Base-by-base conservation (phyloP, 2,888 invertebrate genomes). In the Apantesis nais region DNA sequence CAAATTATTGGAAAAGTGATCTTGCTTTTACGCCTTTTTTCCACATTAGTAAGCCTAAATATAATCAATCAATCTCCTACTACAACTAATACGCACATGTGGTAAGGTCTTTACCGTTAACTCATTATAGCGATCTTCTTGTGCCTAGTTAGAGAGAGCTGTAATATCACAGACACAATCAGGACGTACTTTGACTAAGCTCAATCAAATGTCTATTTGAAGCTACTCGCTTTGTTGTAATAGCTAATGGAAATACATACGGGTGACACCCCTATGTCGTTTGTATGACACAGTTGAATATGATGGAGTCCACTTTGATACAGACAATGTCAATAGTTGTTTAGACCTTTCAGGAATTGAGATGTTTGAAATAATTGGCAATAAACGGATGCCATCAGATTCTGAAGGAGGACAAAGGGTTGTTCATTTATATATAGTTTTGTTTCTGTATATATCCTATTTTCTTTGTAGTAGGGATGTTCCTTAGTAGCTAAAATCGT, bases 1-100 rank as follows among this genome's bases (percentile, higher is more conserved):
- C 9, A 52, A 62, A n/a, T 37, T 44, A 72, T 5, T 52, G 39
- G 48, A 61, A 65, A 71, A 67, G 55, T 61, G 29, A 39, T 44
- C 39, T 61, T 34, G 65, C 41, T 66, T 72, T 72, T 37, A 68
- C 68, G 60, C 62, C 22, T 62, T 66, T 58, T 62, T 72, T 72
- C 68, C 66, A n/a, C 65, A 37, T 41, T 66, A 72, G 16, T 29
- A 66, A 67, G 41, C 68, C 66, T n/a, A 62, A 71, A 61, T 70
- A 62, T 62, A 66, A 66, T 73, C 62, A 68, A 29, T 29, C 58
- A 29, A 58, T 58, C 29, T 29, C 2, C 29, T 16, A 52, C 48
- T 11, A 52, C 11, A 29, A 52, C 14, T 58, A 16, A 29, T 55
- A 14, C 14, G n/a, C n/a, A n/a, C 52, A 52, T 11, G 9, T 52